phyloP scores from a whole-genome alignment of 2,113 vertebrate genomes.

The Colistium nudipinnis region DNA sequence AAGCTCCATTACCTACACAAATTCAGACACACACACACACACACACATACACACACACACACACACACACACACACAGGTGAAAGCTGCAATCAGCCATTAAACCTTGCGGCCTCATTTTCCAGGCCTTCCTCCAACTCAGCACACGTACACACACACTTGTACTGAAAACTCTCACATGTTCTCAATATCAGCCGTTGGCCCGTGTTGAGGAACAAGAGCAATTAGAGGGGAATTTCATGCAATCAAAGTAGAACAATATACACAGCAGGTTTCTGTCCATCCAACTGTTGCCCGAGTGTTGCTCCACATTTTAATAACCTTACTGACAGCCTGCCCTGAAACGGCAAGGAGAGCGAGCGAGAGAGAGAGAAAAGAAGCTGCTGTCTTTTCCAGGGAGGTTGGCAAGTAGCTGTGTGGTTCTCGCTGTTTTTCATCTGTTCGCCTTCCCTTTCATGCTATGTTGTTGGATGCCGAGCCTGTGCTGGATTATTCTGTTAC shows the following conservation, averaged over 20 bases:
- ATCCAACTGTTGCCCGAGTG: slow-evolving; percentile 61
- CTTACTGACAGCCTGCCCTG: slow-evolving; percentile 41
- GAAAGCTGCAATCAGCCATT: slow-evolving; percentile 48
- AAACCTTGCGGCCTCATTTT: slow-evolving; percentile 50
- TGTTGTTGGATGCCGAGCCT: slow-evolving; percentile 42
- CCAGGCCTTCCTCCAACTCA: slow-evolving; percentile 52
- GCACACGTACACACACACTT: slow-evolving; percentile 21
- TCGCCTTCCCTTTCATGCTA: slow-evolving; percentile 56
- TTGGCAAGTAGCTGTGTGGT: slow-evolving; percentile 33
- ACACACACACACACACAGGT: slow-evolving; percentile 38
- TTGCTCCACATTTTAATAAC: slow-evolving; percentile 53
- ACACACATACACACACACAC: too few relatives aligned
- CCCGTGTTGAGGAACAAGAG: slow-evolving; percentile 49
- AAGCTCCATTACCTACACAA: slow-evolving; percentile 44
- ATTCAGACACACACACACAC: not conserved
- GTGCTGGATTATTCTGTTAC: slow-evolving; percentile 35
- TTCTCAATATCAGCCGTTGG: slow-evolving; percentile 65
- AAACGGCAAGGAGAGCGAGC: slow-evolving; percentile 33
- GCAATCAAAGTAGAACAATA: slow-evolving; percentile 71
- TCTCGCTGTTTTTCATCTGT: slow-evolving; percentile 48
- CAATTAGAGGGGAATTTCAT: slow-evolving; percentile 69
- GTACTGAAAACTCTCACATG: slow-evolving; percentile 63
- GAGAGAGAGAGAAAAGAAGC: slow-evolving; percentile 18
- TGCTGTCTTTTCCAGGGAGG: slow-evolving; percentile 37
- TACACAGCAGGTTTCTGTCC: slow-evolving; percentile 64